These are phyloP conservation scores for Acronicta psi DNA, from an alignment of 2,888 invertebrate species.

Conservation along the genomic window DNA sequence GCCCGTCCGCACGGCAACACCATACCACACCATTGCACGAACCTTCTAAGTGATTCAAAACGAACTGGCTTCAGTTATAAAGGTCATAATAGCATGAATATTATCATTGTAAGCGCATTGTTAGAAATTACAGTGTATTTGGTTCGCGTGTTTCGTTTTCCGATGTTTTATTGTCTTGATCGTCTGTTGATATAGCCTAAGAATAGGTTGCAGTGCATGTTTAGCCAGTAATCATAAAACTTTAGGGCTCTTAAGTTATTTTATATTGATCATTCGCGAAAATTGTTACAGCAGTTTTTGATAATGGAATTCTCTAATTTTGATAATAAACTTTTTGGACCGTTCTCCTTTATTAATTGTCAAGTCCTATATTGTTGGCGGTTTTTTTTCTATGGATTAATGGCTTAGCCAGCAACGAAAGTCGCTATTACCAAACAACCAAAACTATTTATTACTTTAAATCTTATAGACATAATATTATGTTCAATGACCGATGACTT, in stretches of 20 bases:
- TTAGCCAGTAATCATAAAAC: slow-evolving; percentile 41
- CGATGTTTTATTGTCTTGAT: slow-evolving; percentile 50
- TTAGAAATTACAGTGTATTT: slow-evolving; percentile 40
- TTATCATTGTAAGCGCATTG: slow-evolving; percentile 15
- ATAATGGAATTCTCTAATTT: slow-evolving; percentile 10
- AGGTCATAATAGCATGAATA: slow-evolving; percentile 21
- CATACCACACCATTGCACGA: slow-evolving; percentile 23
- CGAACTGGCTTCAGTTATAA: slow-evolving; percentile 2
- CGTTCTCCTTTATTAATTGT: no score
- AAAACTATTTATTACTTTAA: no score
- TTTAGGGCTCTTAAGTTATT: slow-evolving; percentile 17
- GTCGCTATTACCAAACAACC: no score
- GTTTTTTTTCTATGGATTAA: no score
- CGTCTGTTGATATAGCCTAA: slow-evolving; percentile 40
- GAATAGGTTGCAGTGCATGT: slow-evolving; percentile 37
- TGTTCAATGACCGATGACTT: no score
- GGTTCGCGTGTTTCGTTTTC: slow-evolving; percentile 51
- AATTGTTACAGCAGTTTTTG: slow-evolving; percentile 2
- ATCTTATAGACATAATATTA: no score
- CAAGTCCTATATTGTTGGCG: no score
- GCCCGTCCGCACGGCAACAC: slow-evolving; percentile 31
- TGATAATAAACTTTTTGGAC: no score
- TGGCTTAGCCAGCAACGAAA: no score
- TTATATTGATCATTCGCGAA: slow-evolving; percentile 21
- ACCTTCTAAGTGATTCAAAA: slow-evolving; percentile 19